These are phyloP conservation scores for Drosophila santomea DNA, from an alignment of 1,140 invertebrate genomes.

Conservation along the genomic window DNA sequence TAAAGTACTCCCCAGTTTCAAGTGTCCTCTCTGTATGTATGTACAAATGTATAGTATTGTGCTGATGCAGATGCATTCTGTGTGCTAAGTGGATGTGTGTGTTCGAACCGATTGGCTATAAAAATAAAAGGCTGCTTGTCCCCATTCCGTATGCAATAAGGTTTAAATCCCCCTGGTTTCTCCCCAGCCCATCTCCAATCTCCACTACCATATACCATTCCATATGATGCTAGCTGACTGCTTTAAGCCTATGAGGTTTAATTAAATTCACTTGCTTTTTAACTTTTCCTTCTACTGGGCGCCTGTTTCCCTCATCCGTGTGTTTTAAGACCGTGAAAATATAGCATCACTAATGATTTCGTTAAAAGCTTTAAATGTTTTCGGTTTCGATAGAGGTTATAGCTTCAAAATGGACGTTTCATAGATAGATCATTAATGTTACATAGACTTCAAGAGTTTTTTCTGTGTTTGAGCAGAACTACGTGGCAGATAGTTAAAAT, in stretches of 20 bases:
- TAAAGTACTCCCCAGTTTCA: conserved; percentile 34
- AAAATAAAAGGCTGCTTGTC: conserved; percentile 55
- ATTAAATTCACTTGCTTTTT: conserved; percentile 57
- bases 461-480: conserved; percentile 33
- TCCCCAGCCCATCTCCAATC: conserved; percentile 20
- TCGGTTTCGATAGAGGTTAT: conserved; percentile 22
- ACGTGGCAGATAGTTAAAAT: conserved; percentile 27
- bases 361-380: conserved; percentile 41
- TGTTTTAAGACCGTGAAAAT: conserved; percentile 32
- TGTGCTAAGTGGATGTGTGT: conserved; percentile 18
- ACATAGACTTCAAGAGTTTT: conserved; percentile 20
- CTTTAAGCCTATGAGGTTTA: conserved; percentile 77
- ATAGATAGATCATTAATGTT: conserved; percentile 40
- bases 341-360: conserved; percentile 21
- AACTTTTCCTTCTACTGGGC: conserved; percentile 7
- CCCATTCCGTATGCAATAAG: conserved; percentile 62
- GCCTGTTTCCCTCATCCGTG: background rate
- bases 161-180: conserved; percentile 33
- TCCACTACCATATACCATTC: conserved; percentile 3
- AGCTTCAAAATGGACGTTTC: conserved; percentile 49
- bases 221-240: conserved; percentile 26
- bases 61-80: conserved; percentile 26
- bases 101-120: conserved; percentile 52
- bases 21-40: conserved; percentile 33
- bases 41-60: conserved; percentile 43